These are phyloP conservation scores for Sycophaga agraensis DNA, from an alignment of 1,140 invertebrate species.

Conservation along the genomic window DNA sequence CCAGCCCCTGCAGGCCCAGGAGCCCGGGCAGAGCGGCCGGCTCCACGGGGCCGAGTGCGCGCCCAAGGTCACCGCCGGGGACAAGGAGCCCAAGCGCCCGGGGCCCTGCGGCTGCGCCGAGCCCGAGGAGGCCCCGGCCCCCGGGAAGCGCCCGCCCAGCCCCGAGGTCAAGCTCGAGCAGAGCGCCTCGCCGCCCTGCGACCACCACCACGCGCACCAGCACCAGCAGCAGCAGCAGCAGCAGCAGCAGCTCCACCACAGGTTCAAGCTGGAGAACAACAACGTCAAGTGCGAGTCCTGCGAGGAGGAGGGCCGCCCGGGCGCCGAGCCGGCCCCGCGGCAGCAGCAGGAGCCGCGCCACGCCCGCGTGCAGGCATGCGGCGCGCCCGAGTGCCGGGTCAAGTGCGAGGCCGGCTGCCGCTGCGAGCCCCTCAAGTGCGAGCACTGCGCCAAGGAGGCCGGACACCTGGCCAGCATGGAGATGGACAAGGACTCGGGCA, in stretches of 20 bases:
- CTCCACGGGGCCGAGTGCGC: background rate
- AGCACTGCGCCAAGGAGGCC: slow-evolving; percentile 51
- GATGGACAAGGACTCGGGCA: slow-evolving; percentile 55
- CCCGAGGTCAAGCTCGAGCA: slow-evolving; percentile 53
- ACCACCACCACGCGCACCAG: background rate
- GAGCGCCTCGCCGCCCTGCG: slow-evolving; percentile 40
- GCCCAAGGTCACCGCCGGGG: background rate
- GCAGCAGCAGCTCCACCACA: slow-evolving; percentile 28
- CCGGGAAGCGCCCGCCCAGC: slow-evolving; percentile 34
- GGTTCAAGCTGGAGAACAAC: slow-evolving; percentile 53
- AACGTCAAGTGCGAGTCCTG: slow-evolving; percentile 55
- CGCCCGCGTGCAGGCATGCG: too few relatives aligned
- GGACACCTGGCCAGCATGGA: slow-evolving; percentile 48
- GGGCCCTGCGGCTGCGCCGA: background rate
- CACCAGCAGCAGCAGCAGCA: background rate
- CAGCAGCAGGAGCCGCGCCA: slow-evolving; percentile 38
- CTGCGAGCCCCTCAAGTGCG: slow-evolving; percentile 53
- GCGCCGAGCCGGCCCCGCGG: slow-evolving; percentile 36
- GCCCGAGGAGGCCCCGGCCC: too few relatives aligned
- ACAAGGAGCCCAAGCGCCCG: too few relatives aligned
- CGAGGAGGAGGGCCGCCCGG: slow-evolving; percentile 20
- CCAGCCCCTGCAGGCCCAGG: slow-evolving; percentile 26
- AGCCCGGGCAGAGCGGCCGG: too few relatives aligned
- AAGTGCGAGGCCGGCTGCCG: slow-evolving; percentile 54
- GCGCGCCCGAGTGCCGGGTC: slow-evolving; percentile 28